Evolutionary conservation across 2,113 vertebrate genomes (phyloP), one percentile per base, ranked within the genome.

Genomic region (Ammodytes dubius): DNA sequence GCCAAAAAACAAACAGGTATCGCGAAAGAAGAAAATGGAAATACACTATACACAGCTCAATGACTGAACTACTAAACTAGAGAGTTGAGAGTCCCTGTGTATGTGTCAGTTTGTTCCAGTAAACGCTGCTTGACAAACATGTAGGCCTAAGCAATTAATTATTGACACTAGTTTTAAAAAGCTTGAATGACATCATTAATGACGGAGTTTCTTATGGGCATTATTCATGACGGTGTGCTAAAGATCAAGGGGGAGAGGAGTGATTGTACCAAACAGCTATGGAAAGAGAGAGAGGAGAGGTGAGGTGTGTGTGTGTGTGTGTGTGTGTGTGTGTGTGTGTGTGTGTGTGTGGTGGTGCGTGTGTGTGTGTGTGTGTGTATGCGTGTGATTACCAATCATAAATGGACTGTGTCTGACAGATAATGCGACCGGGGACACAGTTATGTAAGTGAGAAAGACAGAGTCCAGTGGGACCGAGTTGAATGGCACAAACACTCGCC

Each of bases 381-480:
- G 67, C 19, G 72, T 67, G 65, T 61, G 49, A 39, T 35, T 76
- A 59, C n/a, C 40, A 54, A 77, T 85, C 85, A 79, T 74, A 77
- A 79, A 70, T n/a, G 76, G 54, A 56, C 70, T 80, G 40, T 74
- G 80, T 80, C 79, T 61, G 54, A 45, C 43, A 76, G 85, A 89
- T 84, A 81, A 80, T 77, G 40, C 73, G 54, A 45, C 19, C 4
- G 52, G 68, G 13, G 40, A 47, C 43, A 72, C 8, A 1, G 75
- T 89, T 91, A 84, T 79, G 81, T 84, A 85, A 89, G 74, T 7
- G 77, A 81, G 27, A 70, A 19, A 68, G 85, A 60, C 72, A 72
- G 67, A 83, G 87, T 87, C 83, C 73, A 50, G 72, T 9, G 71
- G 74, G 86, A 77, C 66, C 0, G 69, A 75, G 78, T 71, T 57